A percentile compares a stretch with the other conserved stretches of the same genome.
Evolutionary conservation across 2,888 invertebrate species (phyloP).

Genomic region (Drosophila meridiana): DNA sequence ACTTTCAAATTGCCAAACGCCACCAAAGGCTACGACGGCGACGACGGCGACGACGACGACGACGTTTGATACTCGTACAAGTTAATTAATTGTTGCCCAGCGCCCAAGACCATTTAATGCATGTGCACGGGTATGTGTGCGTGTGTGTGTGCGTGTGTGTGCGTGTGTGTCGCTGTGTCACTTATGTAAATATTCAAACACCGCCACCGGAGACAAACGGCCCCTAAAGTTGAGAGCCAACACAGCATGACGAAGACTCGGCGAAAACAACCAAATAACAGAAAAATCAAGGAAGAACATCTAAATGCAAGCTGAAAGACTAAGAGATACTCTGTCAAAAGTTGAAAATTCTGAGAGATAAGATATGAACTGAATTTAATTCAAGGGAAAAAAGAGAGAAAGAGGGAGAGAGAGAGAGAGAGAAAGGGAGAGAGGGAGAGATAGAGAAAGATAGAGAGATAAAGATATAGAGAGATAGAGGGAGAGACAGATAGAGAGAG

Average conservation of each 20-base stretch:
- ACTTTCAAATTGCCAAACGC: constrained; percentile 52
- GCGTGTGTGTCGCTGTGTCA: constrained; percentile 49
- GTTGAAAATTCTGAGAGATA: too few relatives aligned
- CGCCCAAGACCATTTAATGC: constrained; percentile 32
- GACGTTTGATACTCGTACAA: constrained; percentile 78
- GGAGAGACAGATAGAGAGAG: too few relatives aligned
- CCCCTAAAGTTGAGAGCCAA: constrained; percentile 74
- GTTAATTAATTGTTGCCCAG: constrained; percentile 81
- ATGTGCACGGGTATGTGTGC: not conserved
- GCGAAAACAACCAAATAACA: constrained; percentile 24
- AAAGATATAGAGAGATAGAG: too few relatives aligned
- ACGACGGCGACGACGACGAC: constrained; percentile 15
- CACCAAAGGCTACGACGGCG: constrained; percentile 53
- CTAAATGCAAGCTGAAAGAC: constrained; percentile 15
- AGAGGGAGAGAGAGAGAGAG: too few relatives aligned
- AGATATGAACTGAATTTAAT: too few relatives aligned
- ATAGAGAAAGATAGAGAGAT: too few relatives aligned
- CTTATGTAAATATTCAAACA: constrained; percentile 73
- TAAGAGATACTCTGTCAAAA: constrained; percentile 18
- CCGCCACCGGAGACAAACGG: constrained; percentile 46
- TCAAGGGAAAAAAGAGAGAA: too few relatives aligned
- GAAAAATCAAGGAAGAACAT: constrained; percentile 19
- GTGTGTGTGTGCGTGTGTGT: constrained; percentile 11
- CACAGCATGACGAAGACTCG: constrained; percentile 43
- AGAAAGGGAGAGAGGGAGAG: too few relatives aligned